A percentile compares a stretch with the other conserved stretches of the same genome.
phyloP scores from a whole-genome alignment of 2,113 vertebrate genomes.

The Nibea albiflora region DNA sequence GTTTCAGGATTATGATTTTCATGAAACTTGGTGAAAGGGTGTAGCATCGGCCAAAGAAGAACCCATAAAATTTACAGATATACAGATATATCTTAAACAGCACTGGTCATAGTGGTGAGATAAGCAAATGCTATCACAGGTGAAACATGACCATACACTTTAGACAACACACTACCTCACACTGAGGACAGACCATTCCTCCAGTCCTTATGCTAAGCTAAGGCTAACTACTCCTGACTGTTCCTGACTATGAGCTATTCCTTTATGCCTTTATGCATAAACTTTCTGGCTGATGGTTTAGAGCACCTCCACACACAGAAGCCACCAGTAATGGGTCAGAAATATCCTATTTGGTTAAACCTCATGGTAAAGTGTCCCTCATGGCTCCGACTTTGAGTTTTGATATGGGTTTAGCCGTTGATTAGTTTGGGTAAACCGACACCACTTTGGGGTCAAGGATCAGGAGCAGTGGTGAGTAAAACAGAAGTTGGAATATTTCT shows the following conservation, averaged over 20 bases:
- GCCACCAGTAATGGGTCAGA: not conserved
- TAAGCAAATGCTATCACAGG: not conserved
- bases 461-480: slow-evolving; percentile 6
- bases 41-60: too few relatives aligned
- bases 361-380: slow-evolving; percentile 6
- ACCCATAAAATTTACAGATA: too few relatives aligned
- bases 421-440: slow-evolving; percentile 47
- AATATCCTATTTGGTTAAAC: not conserved
- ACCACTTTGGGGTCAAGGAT: slow-evolving; percentile 31
- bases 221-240: not conserved
- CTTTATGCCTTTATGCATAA: not conserved
- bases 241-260: too few relatives aligned
- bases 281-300: not conserved
- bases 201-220: not conserved
- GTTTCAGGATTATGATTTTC: too few relatives aligned
- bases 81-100: too few relatives aligned
- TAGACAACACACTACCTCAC: not conserved
- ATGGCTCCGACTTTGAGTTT: not conserved
- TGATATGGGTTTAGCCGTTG: slow-evolving; percentile 22
- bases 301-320: not conserved
- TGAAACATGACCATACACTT: not conserved
- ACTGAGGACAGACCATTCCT: not conserved
- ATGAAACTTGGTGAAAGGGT: too few relatives aligned
- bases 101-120: not conserved
- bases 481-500: slow-evolving; percentile 9